phyloP scores from a whole-genome alignment of 1,140 invertebrate species.

The Pogonus chalceus region DNA sequence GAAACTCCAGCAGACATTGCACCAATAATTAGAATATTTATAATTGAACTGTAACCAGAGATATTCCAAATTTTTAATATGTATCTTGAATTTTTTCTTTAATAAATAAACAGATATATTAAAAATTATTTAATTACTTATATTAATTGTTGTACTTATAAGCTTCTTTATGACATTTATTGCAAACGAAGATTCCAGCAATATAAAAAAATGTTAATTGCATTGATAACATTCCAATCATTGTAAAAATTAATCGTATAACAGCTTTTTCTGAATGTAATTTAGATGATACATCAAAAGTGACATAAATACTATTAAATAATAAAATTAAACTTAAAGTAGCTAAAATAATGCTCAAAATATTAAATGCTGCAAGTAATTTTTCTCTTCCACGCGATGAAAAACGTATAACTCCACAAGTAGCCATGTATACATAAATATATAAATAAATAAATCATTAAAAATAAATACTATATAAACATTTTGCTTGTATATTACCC shows the following conservation, averaged over 20 bases:
- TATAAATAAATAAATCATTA: too few species aligned
- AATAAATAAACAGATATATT: not conserved
- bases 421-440: too few species aligned
- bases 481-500: too few species aligned
- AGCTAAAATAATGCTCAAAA: not conserved
- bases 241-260: slow-evolving; percentile 30
- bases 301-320: slow-evolving; percentile 20
- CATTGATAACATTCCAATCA: slow-evolving; percentile 27
- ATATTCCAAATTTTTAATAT: slow-evolving; percentile 27
- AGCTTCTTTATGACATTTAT: slow-evolving; percentile 27
- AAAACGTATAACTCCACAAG: not conserved
- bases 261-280: slow-evolving; percentile 29
- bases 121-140: not conserved
- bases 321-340: not conserved
- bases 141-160: slow-evolving; percentile 23
- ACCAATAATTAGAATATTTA: slow-evolving; percentile 25
- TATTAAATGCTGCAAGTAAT: too few species aligned
- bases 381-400: not conserved
- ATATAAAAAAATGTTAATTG: slow-evolving; percentile 28
- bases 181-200: slow-evolving; percentile 27
- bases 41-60: slow-evolving; percentile 22
- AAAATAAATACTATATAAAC: too few species aligned
- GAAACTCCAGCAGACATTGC: slow-evolving; percentile 23
- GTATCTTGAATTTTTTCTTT: slow-evolving; percentile 30
- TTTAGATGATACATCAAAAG: slow-evolving; percentile 22